phyloP scores from a whole-genome alignment of 2,113 vertebrate species.

The Mesembrinibis cayennensis region DNA sequence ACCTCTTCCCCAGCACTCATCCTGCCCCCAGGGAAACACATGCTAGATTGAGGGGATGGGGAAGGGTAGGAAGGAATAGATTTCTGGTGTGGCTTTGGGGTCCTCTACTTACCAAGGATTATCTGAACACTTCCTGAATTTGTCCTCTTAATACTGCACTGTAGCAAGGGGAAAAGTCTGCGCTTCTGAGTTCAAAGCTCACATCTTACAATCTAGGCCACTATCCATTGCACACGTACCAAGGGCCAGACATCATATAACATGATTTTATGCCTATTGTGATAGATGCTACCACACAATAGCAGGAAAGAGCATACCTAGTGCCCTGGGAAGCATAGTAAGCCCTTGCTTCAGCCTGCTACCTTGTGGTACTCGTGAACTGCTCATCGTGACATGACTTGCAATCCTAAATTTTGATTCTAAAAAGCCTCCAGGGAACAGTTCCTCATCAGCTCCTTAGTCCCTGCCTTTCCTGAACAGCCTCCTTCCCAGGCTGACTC shows the following conservation, averaged over 20 bases:
- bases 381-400: neutral
- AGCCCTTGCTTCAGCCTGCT: neutral
- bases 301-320: neutral
- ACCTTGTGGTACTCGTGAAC: neutral
- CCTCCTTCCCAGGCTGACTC: neutral
- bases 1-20: neutral
- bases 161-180: neutral
- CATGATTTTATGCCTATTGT: neutral
- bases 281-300: neutral
- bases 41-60: neutral
- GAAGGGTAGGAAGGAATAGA: neutral
- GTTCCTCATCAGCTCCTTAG: neutral
- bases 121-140: neutral
- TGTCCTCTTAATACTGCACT: neutral
- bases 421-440: neutral
- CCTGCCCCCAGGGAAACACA: neutral
- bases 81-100: neutral
- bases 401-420: neutral
- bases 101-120: neutral
- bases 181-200: neutral
- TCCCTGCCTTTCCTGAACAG: neutral
- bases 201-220: neutral
- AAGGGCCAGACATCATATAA: neutral
- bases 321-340: neutral
- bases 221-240: neutral